Conservation (phyloP, 2,113 vertebrate species). For the Hyla sarda region DNA sequence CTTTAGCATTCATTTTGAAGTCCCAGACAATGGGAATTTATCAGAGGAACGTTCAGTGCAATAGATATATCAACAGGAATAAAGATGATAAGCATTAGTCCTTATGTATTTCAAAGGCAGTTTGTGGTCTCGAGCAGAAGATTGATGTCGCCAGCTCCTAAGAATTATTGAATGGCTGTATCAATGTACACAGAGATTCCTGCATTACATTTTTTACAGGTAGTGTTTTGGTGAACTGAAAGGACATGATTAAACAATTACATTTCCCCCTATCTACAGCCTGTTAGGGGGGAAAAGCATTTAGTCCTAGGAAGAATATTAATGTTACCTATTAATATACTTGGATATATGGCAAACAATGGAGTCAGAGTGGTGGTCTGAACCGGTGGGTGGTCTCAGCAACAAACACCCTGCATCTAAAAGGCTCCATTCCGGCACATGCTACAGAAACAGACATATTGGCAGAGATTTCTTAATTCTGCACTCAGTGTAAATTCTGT, state of each 20-base stretch:
- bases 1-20: constrained; percentile 52
- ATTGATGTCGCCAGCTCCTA: constrained; percentile 50
- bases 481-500: no score
- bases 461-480: no score
- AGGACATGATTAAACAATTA: constrained; percentile 41
- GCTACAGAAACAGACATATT: no score
- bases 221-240: constrained; percentile 22
- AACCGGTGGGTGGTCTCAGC: background rate
- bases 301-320: background rate
- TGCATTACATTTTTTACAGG: constrained; percentile 36
- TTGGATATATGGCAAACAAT: background rate
- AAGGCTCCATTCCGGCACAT: no score
- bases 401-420: background rate
- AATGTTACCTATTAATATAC: background rate
- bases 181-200: constrained; percentile 47
- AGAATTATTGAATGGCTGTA: constrained; percentile 57
- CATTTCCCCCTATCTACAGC: background rate
- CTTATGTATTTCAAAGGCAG: constrained; percentile 58
- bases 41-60: constrained; percentile 47
- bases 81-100: constrained; percentile 59
- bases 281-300: background rate
- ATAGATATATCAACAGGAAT: constrained; percentile 59
- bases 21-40: constrained; percentile 51
- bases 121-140: constrained; percentile 52
- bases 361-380: background rate